Base-by-base conservation (phyloP, 2,888 invertebrate species). In the Drosophila bunnanda region DNA sequence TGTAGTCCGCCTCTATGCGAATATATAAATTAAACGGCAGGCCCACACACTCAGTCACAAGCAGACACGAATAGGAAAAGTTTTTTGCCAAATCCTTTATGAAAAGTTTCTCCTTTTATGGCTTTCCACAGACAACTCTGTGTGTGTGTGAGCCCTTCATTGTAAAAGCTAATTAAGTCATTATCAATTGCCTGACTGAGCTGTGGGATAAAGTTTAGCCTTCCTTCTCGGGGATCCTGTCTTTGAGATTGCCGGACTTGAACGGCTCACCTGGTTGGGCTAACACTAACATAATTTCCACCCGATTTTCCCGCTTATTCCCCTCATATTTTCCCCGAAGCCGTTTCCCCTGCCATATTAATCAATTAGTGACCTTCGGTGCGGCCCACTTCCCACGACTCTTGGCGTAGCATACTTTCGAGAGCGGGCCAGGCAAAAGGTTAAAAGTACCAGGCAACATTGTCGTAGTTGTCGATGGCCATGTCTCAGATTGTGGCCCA, bases 341-440 rank as follows among this genome's bases (percentile, higher is more conserved):
- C 50, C 50, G 22, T 13, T 38, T 36, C 50, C 32, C 48, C 61
- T 55, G 70, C 68, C 77, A 79, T 78, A 75, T 87, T 84, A 88
- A 88, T 86, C 88, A 85, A 88, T 85, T 88, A 86, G 83, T 78
- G 88, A 81, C 86, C 85, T 88, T 85, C 83, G 69, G 25, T 66
- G 30, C 67, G 55, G 46, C 46, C 67, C 39, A 56, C 67, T 55
- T 67, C 46, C 39, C 55, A 55, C 66, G 55, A 50, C 39, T 65
- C 62, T 48, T 66, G 55, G 67, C 76, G 72, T 66, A 75, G 72
- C 77, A 81, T 62, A 77, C 73, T 75, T 75, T 75, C 61, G 75
- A 74, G 76, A 62, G 75, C 62, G 48, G 70, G 53, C 62, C 72
- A 68, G 75, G 57, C 75, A 77, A 88, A 88, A 85, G 88, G 88